These are phyloP conservation scores for Chaetodon auriga DNA, from an alignment of 2,113 vertebrate species.

Conservation along the genomic window DNA sequence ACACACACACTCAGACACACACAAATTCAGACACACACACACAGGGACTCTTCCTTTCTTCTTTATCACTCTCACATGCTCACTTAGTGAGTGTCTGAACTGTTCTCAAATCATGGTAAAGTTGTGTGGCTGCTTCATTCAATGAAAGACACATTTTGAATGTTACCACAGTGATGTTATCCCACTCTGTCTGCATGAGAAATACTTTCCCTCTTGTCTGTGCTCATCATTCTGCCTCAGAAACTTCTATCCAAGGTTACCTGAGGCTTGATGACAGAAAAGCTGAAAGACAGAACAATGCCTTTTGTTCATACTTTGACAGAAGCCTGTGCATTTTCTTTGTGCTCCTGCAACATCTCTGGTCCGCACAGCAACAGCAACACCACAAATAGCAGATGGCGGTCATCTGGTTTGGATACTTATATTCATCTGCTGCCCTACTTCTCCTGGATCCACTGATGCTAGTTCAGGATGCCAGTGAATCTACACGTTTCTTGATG, in stretches of 20 bases:
- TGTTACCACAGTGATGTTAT: constrained; percentile 2
- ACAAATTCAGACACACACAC: constrained; percentile 3
- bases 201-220: constrained; percentile 12
- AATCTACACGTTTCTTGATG: constrained; percentile 26
- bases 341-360: constrained; percentile 48
- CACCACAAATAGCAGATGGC: constrained; percentile 85
- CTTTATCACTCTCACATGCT: constrained; percentile 1
- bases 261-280: constrained; percentile 34
- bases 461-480: constrained; percentile 8
- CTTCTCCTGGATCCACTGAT: constrained; percentile 63
- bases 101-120: background rate
- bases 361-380: constrained; percentile 74
- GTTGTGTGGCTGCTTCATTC: background rate
- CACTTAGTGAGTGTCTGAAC: background rate
- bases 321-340: constrained; percentile 31
- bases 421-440: constrained; percentile 79
- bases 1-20: constrained; percentile 4
- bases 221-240: constrained; percentile 23
- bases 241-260: constrained; percentile 58
- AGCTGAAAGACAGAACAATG: constrained; percentile 13
- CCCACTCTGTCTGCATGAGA: background rate
- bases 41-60: background rate
- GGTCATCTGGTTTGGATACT: constrained; percentile 85
- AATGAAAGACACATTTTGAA: constrained; percentile 11
- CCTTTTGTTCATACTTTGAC: constrained; percentile 31